Conservation (phyloP, 2,888 invertebrate genomes). For the Pristionchus maxplancki region DNA sequence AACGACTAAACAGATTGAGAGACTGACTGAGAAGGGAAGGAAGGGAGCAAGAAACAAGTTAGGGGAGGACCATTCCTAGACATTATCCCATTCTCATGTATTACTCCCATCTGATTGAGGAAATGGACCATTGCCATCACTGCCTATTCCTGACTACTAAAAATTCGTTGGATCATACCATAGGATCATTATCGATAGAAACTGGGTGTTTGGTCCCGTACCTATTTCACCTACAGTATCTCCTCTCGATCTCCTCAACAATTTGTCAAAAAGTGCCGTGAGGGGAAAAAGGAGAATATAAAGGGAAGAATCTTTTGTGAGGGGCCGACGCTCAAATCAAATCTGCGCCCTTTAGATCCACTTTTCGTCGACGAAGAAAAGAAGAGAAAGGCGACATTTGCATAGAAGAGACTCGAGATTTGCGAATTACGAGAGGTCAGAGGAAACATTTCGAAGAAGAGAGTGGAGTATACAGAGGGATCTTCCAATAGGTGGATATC, state of each 20-base stretch:
- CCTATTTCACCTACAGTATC: conserved; percentile 8
- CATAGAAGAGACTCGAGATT: conserved; percentile 17
- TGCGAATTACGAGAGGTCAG: not conserved
- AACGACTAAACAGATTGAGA: conserved; percentile 42
- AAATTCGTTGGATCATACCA: not conserved
- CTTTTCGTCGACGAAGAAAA: not conserved
- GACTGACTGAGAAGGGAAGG: conserved; percentile 2
- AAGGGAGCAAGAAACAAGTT: conserved; percentile 19
- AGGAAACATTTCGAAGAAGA: not conserved
- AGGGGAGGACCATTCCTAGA: not conserved
- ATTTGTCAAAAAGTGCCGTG: not conserved
- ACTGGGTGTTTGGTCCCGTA: not conserved
- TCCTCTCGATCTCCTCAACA: not conserved
- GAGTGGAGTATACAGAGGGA: not conserved
- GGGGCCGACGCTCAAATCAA: conserved; percentile 33
- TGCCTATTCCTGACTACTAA: not conserved
- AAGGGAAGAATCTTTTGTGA: conserved; percentile 26
- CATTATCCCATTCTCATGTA: conserved; percentile 2
- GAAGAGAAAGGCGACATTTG: not conserved
- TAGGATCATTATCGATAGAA: not conserved
- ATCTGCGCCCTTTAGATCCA: conserved; percentile 22
- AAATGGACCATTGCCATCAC: not conserved
- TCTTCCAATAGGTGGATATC: not conserved
- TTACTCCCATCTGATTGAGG: not conserved
- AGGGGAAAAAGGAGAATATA: not conserved